These are phyloP conservation scores for Ametastegia equiseti DNA, from an alignment of 2,888 invertebrate species.

Conservation along the genomic window DNA sequence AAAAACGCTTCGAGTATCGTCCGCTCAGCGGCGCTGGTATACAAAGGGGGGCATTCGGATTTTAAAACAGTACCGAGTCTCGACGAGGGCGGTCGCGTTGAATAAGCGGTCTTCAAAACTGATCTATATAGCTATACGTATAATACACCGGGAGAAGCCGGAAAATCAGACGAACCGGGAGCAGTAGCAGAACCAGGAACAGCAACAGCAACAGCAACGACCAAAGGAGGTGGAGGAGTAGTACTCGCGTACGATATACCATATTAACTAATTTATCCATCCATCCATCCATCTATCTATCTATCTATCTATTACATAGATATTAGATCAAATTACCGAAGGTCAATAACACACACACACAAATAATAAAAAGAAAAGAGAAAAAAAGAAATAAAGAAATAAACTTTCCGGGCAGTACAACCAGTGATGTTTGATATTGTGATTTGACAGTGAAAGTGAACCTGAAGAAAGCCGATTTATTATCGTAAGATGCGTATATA, in stretches of 20 bases:
- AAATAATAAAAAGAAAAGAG: too few relatives aligned
- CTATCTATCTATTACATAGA: background rate
- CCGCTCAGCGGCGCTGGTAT: slow-evolving; percentile 18
- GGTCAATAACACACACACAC: too few relatives aligned
- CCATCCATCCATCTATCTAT: background rate
- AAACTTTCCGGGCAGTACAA: background rate
- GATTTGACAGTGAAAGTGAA: slow-evolving; percentile 66
- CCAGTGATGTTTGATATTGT: slow-evolving; percentile 61
- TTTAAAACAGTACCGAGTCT: slow-evolving; percentile 68
- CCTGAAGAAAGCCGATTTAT: slow-evolving; percentile 52
- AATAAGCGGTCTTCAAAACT: slow-evolving; percentile 57
- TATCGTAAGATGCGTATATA: slow-evolving; percentile 22
- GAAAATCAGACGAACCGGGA: too few relatives aligned
- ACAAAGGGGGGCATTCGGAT: background rate
- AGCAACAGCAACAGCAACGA: slow-evolving; percentile 25
- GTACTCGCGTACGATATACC: slow-evolving; percentile 7
- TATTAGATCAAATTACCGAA: too few relatives aligned
- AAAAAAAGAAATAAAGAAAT: background rate
- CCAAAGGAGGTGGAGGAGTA: background rate
- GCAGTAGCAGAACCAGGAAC: too few relatives aligned
- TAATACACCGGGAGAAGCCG: too few relatives aligned
- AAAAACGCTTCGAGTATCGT: background rate
- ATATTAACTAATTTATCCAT: background rate
- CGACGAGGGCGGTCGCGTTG: slow-evolving; percentile 67
- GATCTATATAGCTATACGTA: slow-evolving; percentile 22